These are phyloP conservation scores for Threskiornis aethiopicus DNA, from an alignment of 2,797 vertebrate genomes.

Conservation along the genomic window DNA sequence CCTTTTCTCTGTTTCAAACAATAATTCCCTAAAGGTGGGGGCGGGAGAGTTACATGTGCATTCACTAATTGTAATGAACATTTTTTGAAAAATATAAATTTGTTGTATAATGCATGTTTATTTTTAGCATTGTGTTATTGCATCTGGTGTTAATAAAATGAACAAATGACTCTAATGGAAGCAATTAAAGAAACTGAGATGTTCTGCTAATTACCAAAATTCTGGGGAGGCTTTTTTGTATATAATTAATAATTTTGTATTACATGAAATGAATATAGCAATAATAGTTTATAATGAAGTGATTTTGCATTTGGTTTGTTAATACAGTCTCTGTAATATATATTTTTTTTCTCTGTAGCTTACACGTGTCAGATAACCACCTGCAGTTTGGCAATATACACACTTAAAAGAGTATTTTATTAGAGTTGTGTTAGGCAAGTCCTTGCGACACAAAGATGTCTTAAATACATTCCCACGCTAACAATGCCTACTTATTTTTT, in stretches of 20 bases:
- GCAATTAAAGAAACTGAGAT: slow-evolving; percentile 58
- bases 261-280: slow-evolving; percentile 28
- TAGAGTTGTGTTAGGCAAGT: neutral
- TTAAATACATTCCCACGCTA: neutral
- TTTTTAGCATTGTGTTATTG: slow-evolving; percentile 77
- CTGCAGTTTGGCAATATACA: neutral
- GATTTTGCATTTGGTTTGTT: slow-evolving; percentile 26
- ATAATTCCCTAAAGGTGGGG: slow-evolving; percentile 64
- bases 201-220: slow-evolving; percentile 53
- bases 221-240: slow-evolving; percentile 20
- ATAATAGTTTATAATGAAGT: slow-evolving; percentile 21
- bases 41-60: slow-evolving; percentile 43
- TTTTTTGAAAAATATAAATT: slow-evolving; percentile 63
- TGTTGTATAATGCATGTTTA: slow-evolving; percentile 80
- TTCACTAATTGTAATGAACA: slow-evolving; percentile 67
- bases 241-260: slow-evolving; percentile 27
- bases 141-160: slow-evolving; percentile 78
- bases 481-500: neutral
- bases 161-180: slow-evolving; percentile 63
- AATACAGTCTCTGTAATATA: neutral
- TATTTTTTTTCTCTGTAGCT: neutral
- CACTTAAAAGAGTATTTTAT: neutral
- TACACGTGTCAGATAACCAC: neutral
- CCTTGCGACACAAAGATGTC: neutral
- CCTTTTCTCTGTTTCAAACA: slow-evolving; percentile 65